Base-by-base conservation (phyloP, 2,888 invertebrate genomes). In the Dendrolimus pini region DNA sequence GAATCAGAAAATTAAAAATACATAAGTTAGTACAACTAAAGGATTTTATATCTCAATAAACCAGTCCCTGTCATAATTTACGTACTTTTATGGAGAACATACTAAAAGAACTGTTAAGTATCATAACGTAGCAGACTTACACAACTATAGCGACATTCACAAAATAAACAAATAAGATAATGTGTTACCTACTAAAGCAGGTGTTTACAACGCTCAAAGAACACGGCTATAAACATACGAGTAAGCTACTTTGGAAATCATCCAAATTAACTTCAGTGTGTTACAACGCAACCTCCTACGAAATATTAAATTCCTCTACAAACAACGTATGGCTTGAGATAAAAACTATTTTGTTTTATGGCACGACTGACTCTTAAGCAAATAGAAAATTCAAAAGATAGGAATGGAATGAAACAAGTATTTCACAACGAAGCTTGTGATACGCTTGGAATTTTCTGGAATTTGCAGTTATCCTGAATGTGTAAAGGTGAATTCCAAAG, bases 161-260 rank as follows among this genome's bases (percentile, higher is more conserved):
- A 70, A 70, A 72, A 72, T 65, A 74, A 78, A 77, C 68, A 76
- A 72, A 72, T 65, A 70, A 62, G 61, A 64, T 66, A 74, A 75
- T 72, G 71, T 72, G 70, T 71, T 69, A 14, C 14, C 1, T 14
- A 71, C 70, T 67, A 65, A 63, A 65, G 71, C 74, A 75, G 72
- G 72, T 80, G 78, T 80, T 80, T 79, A 78, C 77, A 72, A 65
- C 68, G 71, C 68, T 74, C 68, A 70, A 70, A 75, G 74, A 77
- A 78, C 74, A 78, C 70, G 71, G 68, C 69, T 68, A 65, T 68
- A 71, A 71, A 71, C 70, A 75, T 66, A 47, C 47, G 62, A 62
- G 66, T 65, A 30, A 30, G 30, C 30, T 30, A 71, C 71, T 65
- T 72, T 77, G 75, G 77, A 81, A 74, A 73, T 71, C 68, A 70